Evolutionary conservation across 2,888 invertebrate genomes (phyloP).

Genomic region (Allacma fusca): DNA sequence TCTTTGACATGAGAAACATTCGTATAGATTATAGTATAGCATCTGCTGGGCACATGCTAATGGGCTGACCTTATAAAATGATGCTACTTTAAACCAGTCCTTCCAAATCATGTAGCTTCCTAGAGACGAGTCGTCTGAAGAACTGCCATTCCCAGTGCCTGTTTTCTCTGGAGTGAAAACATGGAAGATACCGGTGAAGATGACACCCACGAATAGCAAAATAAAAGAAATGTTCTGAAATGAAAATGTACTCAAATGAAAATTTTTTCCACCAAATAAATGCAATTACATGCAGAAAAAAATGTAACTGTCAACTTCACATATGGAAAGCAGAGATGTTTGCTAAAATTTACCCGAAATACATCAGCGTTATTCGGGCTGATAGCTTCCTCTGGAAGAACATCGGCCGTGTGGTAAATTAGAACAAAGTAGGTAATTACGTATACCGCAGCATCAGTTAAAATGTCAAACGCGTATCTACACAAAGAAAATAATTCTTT

Average conservation of each 20-base stretch:
- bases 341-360: constrained; percentile 55
- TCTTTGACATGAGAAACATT: no score
- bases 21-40: no score
- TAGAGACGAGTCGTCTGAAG: no score
- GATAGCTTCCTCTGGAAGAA: constrained; percentile 43
- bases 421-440: constrained; percentile 42
- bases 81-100: constrained; percentile 62
- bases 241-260: not conserved
- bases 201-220: constrained; percentile 61
- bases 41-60: no score
- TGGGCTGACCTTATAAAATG: constrained; percentile 63
- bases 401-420: not conserved
- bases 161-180: constrained; percentile 56
- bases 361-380: constrained; percentile 56
- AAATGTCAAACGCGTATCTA: constrained; percentile 35
- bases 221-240: constrained; percentile 62
- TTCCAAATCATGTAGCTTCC: constrained; percentile 58
- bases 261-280: not conserved
- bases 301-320: no score
- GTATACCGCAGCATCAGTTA: constrained; percentile 48
- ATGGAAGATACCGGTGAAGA: constrained; percentile 62
- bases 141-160: not conserved
- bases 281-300: no score
- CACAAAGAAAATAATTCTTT: not conserved
- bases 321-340: no score